Evolutionary conservation across 2,888 invertebrate species (phyloP), one percentile per base, ranked within the genome.

Genomic region (Nowickia ferox): DNA sequence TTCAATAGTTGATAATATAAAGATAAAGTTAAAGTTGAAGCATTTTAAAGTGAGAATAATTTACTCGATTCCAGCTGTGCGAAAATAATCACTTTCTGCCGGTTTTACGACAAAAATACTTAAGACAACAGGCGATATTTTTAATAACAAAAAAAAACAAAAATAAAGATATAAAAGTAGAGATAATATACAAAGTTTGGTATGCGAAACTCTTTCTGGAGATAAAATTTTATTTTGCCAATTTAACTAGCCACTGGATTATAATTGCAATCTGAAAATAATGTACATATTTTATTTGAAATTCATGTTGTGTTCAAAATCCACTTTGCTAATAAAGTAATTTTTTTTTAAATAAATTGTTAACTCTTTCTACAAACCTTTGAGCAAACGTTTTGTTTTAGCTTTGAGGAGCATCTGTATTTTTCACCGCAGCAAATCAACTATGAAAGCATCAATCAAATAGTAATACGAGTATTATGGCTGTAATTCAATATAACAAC

Each of bases 121-220:
- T 46, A 13, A 46, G 79, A 65, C 63, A 80, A 80, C 72, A 80
- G 65, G 80, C 72, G 63, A 72, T 65, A 66, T 65, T 59, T 68
- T 48, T 17, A 66, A 72, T 48, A 17, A 66, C 22, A 13, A 57
- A 19, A 46, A 30, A 63, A 10, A 22, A 0, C 53, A 30, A 38
- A 19, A 46, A 17, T 44, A 10, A 22, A 0, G 53, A 30, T 30
- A 53, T 15, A 17, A 40, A 57, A 57, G 13, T 55, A 55, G 30
- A 55, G 22, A 61, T 11, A 48, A 42, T 59, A 61, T 53, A 71
- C 48, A 66, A 66, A 30, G n/a, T 66, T 46, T 15, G 3, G 11
- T 13, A 8, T 19, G 19, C 4, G 15, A 53, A 17, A 13, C 2
- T 44, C 19, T 61, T 63, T 44, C 44, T 11, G 19, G 10, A 42